These are phyloP conservation scores for Oncorhynchus kisutch DNA, from an alignment of 2,113 vertebrate genomes.

Conservation along the genomic window DNA sequence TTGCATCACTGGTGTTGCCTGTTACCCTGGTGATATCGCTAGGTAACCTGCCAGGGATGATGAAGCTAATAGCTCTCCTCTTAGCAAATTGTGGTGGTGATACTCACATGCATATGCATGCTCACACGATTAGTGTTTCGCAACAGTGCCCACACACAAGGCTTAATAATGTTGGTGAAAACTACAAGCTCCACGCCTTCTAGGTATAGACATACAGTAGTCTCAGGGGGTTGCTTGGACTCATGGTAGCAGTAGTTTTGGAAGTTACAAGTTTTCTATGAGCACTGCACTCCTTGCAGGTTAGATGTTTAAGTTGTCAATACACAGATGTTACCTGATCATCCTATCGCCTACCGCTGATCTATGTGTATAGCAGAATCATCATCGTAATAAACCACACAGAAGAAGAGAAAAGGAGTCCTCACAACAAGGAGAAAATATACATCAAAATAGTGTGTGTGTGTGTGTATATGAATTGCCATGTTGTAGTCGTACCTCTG, in stretches of 20 bases:
- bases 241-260: no score
- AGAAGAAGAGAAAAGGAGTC: neutral
- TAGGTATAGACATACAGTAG: no score
- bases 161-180: no score
- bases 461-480: neutral
- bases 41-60: no score
- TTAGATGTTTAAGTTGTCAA: slow-evolving; percentile 54
- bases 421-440: slow-evolving; percentile 20
- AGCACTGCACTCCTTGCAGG: slow-evolving; percentile 38
- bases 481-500: slow-evolving; percentile 81
- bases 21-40: no score
- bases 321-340: slow-evolving; percentile 90
- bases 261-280: no score
- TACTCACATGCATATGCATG: neutral
- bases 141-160: no score
- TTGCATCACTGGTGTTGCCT: no score
- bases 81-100: neutral
- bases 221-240: no score
- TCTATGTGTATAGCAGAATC: slow-evolving; percentile 75
- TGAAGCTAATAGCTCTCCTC: neutral
- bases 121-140: neutral
- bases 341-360: slow-evolving; percentile 98
- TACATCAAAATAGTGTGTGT: neutral
- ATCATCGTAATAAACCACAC: slow-evolving; percentile 68
- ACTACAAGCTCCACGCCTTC: no score